Conservation (phyloP, 2,888 invertebrate genomes). For the Meloe dianella region DNA sequence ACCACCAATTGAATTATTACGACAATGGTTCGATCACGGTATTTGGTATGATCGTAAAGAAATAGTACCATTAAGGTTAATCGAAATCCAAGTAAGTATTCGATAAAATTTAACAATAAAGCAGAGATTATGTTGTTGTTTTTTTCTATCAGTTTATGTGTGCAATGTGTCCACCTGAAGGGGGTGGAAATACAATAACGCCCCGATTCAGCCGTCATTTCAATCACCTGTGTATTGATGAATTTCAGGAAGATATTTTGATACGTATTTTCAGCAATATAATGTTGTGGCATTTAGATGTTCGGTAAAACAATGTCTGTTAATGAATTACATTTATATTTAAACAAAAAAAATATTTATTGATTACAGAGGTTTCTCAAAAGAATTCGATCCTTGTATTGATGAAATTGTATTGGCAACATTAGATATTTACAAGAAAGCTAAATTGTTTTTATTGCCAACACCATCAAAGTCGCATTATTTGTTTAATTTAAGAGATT, state of each 20-base stretch:
- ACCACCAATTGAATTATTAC: too few species aligned
- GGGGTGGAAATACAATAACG: slow-evolving; percentile 79
- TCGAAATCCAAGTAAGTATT: slow-evolving; percentile 83
- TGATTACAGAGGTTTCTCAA: slow-evolving; percentile 83
- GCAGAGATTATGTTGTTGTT: too few species aligned
- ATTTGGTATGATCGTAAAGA: slow-evolving; percentile 91
- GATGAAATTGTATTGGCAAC: slow-evolving; percentile 88
- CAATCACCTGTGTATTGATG: slow-evolving; percentile 83
- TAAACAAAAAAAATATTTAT: too few species aligned
- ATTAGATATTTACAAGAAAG: slow-evolving; percentile 83
- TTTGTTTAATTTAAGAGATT: slow-evolving; percentile 92
- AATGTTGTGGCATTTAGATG: slow-evolving; percentile 91
- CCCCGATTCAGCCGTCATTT: slow-evolving; percentile 88
- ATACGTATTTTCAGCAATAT: slow-evolving; percentile 87
- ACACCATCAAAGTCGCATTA: slow-evolving; percentile 95
- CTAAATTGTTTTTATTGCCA: slow-evolving; percentile 83
- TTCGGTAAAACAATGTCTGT: too few species aligned
- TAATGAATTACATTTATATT: too few species aligned
- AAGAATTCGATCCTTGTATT: slow-evolving; percentile 92
- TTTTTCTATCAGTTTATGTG: slow-evolving; percentile 73
- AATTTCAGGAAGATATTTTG: slow-evolving; percentile 86
- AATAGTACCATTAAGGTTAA: slow-evolving; percentile 76
- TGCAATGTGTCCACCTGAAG: slow-evolving; percentile 85
- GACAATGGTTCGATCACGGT: slow-evolving; percentile 89
- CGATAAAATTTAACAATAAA: too few species aligned